Conservation (phyloP, 64 coral and sea anemone genomes). For the Porites lutea region DNA sequence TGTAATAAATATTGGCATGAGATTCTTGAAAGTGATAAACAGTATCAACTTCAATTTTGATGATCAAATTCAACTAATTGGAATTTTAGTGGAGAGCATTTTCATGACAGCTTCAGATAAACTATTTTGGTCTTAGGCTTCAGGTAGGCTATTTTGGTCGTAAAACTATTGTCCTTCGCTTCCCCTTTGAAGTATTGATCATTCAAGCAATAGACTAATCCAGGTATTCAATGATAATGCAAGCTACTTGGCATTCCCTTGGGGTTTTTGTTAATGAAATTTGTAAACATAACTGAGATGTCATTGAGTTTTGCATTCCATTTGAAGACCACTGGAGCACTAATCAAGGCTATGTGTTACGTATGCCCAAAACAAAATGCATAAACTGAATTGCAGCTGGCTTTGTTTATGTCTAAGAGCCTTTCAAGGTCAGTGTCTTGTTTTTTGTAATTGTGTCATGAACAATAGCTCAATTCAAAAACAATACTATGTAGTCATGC, state of each 20-base stretch:
- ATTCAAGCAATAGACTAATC: constrained; percentile 26
- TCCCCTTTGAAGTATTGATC: constrained; percentile 4
- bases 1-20: constrained; percentile 16
- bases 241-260: constrained; percentile 10
- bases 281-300: constrained; percentile 27
- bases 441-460: constrained; percentile 1
- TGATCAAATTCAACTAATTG: neutral
- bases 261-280: constrained; percentile 11
- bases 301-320: neutral
- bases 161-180: neutral
- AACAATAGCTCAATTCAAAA: neutral
- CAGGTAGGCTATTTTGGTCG: neutral
- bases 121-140: too few relatives aligned
- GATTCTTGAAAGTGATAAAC: constrained; percentile 1
- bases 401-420: neutral
- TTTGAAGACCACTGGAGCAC: too few relatives aligned
- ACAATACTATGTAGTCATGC: neutral
- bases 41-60: neutral
- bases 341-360: neutral
- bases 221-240: neutral
- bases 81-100: neutral
- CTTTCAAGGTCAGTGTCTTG: constrained; percentile 25
- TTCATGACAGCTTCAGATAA: neutral
- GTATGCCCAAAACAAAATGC: neutral
- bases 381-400: neutral